Evolutionary conservation across 2,888 invertebrate genomes (phyloP).

Genomic region (Automeris io): DNA sequence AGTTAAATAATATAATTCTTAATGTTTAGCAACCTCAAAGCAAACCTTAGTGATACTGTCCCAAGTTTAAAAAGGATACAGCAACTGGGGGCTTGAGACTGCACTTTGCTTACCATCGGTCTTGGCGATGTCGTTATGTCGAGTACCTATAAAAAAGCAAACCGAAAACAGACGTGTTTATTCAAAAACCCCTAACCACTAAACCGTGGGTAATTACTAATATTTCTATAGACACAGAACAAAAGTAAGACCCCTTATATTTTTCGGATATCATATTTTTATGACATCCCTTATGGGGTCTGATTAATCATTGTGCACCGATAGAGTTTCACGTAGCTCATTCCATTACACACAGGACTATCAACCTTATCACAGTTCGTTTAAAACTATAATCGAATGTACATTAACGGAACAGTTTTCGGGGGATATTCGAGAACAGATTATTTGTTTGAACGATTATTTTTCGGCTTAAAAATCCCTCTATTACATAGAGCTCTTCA

Average conservation of each 20-base stretch:
- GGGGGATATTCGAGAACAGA: constrained; percentile 4
- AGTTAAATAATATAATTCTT: no score
- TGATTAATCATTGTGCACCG: constrained; percentile 29
- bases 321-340: constrained; percentile 8
- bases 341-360: not conserved
- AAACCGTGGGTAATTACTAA: constrained; percentile 9
- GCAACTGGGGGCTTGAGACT: no score
- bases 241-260: constrained; percentile 17
- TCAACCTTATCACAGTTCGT: not conserved
- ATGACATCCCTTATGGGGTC: constrained; percentile 25
- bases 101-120: no score
- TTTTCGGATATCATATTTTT: constrained; percentile 39
- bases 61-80: no score
- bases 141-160: no score
- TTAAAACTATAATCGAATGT: not conserved
- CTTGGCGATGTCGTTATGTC: no score
- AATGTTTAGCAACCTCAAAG: no score
- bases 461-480: constrained; percentile 8
- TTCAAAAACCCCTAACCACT: constrained; percentile 4
- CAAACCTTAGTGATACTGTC: no score
- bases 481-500: constrained; percentile 7
- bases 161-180: no score
- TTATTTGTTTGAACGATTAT: constrained; percentile 9
- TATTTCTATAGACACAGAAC: constrained; percentile 7
- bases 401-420: not conserved